These are phyloP conservation scores for Danio aesculapii DNA, from an alignment of 2,797 vertebrate species.

Conservation along the genomic window DNA sequence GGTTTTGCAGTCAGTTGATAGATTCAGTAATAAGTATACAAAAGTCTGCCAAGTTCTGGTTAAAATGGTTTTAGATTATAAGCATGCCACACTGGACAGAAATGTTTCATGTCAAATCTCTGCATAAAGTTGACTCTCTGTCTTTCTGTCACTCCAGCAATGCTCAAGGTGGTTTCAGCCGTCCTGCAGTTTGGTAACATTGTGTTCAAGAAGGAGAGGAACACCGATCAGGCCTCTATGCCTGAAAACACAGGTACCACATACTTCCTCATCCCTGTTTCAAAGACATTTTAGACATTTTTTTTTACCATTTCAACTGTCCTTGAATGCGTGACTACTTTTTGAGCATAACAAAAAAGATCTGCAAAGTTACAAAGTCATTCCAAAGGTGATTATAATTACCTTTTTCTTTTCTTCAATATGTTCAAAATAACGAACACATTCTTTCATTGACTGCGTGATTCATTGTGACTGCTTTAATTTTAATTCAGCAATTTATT, in stretches of 20 bases:
- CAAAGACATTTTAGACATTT: too few relatives aligned
- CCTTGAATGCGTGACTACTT: too few relatives aligned
- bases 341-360: too few relatives aligned
- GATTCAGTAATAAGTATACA: neutral
- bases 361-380: too few relatives aligned
- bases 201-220: conserved; percentile 97
- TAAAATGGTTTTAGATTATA: neutral
- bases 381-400: too few relatives aligned
- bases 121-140: neutral
- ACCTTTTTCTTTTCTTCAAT: too few relatives aligned
- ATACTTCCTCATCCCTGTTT: neutral
- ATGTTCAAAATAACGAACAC: too few relatives aligned
- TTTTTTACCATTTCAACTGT: too few relatives aligned
- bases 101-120: neutral
- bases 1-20: neutral
- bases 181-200: conserved; percentile 99
- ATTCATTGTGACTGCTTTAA: too few relatives aligned
- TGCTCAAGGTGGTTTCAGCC: conserved; percentile 96
- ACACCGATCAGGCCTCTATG: conserved; percentile 98
- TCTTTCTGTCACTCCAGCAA: conserved; percentile 79
- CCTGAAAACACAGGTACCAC: conserved; percentile 94
- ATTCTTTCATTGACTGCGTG: too few relatives aligned
- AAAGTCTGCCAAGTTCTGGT: neutral
- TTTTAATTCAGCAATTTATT: too few relatives aligned
- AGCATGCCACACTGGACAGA: neutral